Evolutionary conservation across 2,888 invertebrate species (phyloP), one percentile per base, ranked within the genome.

Genomic region (Leptodirus hochenwartii): DNA sequence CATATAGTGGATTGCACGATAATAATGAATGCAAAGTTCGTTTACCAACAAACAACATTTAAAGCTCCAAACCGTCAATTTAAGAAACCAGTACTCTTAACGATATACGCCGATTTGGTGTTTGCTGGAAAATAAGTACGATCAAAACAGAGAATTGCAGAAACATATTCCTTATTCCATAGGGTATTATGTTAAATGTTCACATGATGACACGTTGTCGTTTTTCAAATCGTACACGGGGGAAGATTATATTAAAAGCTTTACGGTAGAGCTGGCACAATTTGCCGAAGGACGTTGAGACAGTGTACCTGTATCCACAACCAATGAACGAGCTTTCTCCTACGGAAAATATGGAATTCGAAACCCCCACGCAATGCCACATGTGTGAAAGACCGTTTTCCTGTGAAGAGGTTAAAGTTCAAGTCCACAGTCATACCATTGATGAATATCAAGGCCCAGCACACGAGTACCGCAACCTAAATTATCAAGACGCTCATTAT

Each of bases 401-500:
- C n/a, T 8, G 20, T 6, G 20, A 20, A 20, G 20, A 20, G 8
- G 20, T 20, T 6, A 30, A 30, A 15, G 30, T 25, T 5, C 17
- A 14, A 4, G 30, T 24, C 15, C 30, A 30, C 25, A n/a, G 12
- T 22, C 25, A 30, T 10, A 8, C 17, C 9, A 30, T 16, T 2
- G 29, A 22, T 8, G 22, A 23, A 4, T 5, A 29, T 5, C 11
- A 15, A 11, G 20, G 5, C 13, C 4, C 22, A 3, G 29, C 29
- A 5, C 29, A 29, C 14, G 2, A 3, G 3, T 13, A 8, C 4
- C 22, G 29, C 22, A 29, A 29, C 10, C 5, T 29, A 5, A n/a
- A 20, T 13, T 15, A 22, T 9, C 17, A 29, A 13, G 4, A 20
- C 4, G 10, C 22, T 3, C 8, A 8, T 8, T 24, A 22, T 24